Evolutionary conservation across 2,888 invertebrate genomes (phyloP).

Genomic region (Pachydiplax longipennis): DNA sequence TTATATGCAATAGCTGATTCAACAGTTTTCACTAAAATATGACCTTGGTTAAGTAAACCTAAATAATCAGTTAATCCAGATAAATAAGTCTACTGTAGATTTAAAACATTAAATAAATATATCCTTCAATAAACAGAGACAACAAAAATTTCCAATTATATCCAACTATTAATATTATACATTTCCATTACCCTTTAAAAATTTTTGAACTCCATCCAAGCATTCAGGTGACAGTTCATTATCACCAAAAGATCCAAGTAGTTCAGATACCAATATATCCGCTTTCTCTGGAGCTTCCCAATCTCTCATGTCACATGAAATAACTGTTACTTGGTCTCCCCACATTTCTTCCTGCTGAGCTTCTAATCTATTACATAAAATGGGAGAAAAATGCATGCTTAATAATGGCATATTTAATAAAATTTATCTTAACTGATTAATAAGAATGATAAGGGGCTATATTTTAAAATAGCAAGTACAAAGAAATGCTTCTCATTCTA

Average conservation of each 20-base stretch:
- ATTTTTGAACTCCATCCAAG: constrained; percentile 89
- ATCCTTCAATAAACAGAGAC: too few species aligned
- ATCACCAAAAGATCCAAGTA: constrained; percentile 97
- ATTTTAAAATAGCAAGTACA: too few species aligned
- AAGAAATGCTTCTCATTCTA: too few species aligned
- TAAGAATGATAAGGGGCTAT: too few species aligned
- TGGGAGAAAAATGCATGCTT: background rate
- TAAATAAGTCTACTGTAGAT: too few species aligned
- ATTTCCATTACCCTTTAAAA: constrained; percentile 69
- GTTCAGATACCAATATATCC: constrained; percentile 94
- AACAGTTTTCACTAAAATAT: too few species aligned
- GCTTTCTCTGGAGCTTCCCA: constrained; percentile 84
- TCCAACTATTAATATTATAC: background rate
- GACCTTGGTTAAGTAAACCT: too few species aligned
- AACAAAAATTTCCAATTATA: background rate
- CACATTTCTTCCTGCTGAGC: constrained; percentile 80
- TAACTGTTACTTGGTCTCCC: constrained; percentile 77
- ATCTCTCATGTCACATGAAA: constrained; percentile 87
- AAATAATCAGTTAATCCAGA: too few species aligned
- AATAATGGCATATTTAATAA: too few species aligned
- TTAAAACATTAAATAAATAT: too few species aligned
- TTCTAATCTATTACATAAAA: constrained; percentile 62
- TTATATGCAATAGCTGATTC: too few species aligned
- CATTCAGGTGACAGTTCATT: constrained; percentile 99
- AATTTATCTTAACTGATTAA: too few species aligned